Evolutionary conservation across 2,797 vertebrate species (phyloP).

Genomic region (Xenopus petersii): DNA sequence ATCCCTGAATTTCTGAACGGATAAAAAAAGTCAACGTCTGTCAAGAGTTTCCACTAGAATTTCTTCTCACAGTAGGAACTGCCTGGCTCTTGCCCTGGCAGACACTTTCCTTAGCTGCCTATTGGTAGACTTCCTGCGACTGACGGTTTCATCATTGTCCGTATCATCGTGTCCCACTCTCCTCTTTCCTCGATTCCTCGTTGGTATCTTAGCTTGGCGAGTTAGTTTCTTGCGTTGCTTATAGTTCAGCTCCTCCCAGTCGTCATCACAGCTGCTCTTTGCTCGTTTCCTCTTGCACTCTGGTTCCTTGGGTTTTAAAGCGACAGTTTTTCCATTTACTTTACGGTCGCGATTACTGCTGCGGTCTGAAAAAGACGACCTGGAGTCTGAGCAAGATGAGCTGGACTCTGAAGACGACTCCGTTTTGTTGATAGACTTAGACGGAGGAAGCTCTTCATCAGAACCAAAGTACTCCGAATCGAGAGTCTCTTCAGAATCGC

Average conservation of each 20-base stretch:
- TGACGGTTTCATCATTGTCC: conserved; percentile 40
- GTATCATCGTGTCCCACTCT: conserved; percentile 54
- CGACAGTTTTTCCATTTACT: background rate
- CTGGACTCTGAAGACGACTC: conserved; percentile 24
- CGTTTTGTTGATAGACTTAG: conserved; percentile 35
- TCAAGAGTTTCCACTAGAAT: conserved; percentile 53
- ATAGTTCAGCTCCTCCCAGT: conserved; percentile 54
- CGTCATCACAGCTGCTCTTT: conserved; percentile 52
- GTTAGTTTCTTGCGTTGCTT: conserved; percentile 41
- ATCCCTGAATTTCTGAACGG: conserved; percentile 69
- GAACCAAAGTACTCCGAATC: conserved; percentile 47
- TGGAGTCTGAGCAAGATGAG: conserved; percentile 42
- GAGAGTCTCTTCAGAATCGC: conserved; percentile 52
- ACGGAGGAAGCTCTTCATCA: conserved; percentile 27
- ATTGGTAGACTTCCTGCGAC: background rate
- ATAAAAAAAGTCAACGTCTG: conserved; percentile 64
- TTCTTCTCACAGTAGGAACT: conserved; percentile 51
- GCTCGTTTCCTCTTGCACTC: conserved; percentile 44
- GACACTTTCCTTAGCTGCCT: conserved; percentile 51
- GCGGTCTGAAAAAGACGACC: conserved; percentile 43
- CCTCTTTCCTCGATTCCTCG: conserved; percentile 55
- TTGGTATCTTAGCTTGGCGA: conserved; percentile 57
- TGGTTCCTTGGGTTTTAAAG: background rate
- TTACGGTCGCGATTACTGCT: conserved; percentile 33
- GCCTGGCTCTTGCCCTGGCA: conserved; percentile 52